phyloP scores from a whole-genome alignment of 2,113 vertebrate species.

The Condylura cristata region DNA sequence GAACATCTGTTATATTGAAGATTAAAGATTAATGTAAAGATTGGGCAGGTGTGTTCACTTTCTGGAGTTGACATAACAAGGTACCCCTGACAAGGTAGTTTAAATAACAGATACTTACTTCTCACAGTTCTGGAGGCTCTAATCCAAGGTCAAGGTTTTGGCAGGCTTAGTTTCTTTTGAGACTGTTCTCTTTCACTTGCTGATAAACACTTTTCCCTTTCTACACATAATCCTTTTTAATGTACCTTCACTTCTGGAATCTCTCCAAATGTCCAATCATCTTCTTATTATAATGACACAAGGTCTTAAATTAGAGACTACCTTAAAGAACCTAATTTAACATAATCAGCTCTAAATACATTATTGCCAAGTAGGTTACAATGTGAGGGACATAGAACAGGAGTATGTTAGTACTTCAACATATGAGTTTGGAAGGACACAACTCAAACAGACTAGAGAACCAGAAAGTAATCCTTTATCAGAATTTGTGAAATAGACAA shows the following conservation, averaged over 20 bases:
- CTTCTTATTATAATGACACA: background rate
- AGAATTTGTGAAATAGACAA: background rate
- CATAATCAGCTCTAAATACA: background rate
- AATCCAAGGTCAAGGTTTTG: background rate
- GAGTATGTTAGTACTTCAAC: background rate
- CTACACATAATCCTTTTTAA: no score
- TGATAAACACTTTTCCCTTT: no score
- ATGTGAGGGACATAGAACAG: background rate
- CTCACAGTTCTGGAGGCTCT: background rate
- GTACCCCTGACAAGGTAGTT: accelerated
- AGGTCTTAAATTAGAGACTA: background rate
- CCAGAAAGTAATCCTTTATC: background rate
- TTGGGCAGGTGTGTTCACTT: background rate
- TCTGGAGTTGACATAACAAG: background rate
- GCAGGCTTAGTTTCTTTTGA: background rate
- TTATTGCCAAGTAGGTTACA: background rate
- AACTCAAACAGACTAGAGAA: background rate
- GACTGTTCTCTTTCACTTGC: background rate
- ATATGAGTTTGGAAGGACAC: background rate
- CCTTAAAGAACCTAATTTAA: background rate
- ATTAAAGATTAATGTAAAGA: background rate
- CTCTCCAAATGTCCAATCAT: background rate
- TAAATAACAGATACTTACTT: background rate
- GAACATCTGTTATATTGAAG: background rate
- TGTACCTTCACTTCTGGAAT: no score